A percentile compares a stretch with the other conserved stretches of the same genome.
phyloP scores from a whole-genome alignment of 2,888 invertebrate genomes.

The Lepidochrysops patricia region DNA sequence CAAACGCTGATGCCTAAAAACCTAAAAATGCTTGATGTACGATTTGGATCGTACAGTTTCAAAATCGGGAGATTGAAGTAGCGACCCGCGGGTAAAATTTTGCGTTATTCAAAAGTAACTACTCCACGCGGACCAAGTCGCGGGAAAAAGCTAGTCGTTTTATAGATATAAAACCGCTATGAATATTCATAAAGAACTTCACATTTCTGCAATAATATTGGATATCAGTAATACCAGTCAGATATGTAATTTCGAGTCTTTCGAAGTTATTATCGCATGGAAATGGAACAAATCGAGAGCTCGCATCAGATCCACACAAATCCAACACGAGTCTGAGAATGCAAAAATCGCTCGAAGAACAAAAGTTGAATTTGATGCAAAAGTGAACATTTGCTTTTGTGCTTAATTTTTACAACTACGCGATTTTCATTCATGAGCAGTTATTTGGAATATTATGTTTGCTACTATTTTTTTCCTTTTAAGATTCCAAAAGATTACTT shows the following conservation, averaged over 20 bases:
- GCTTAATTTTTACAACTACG: too few relatives aligned
- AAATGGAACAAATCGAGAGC: conserved; percentile 1
- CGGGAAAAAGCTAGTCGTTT: too few relatives aligned
- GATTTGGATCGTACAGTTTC: too few relatives aligned
- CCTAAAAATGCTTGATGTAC: too few relatives aligned
- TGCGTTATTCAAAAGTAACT: too few relatives aligned
- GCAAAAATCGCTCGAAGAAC: conserved; percentile 8
- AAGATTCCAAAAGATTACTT: too few relatives aligned
- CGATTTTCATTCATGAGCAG: background rate
- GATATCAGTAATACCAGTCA: background rate
- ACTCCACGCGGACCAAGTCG: too few relatives aligned
- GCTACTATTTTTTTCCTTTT: background rate
- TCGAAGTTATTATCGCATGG: background rate
- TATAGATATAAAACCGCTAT: too few relatives aligned
- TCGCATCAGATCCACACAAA: conserved; percentile 6
- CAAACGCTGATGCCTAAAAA: too few relatives aligned
- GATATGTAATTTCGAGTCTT: background rate
- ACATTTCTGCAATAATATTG: background rate
- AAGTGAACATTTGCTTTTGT: background rate
- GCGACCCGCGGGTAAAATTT: too few relatives aligned
- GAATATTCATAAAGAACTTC: too few relatives aligned
- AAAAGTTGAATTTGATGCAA: background rate
- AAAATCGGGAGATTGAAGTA: too few relatives aligned
- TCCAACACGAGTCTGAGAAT: conserved; percentile 6
- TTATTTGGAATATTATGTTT: background rate